A percentile compares a stretch with the other conserved stretches of the same genome.
phyloP scores from a whole-genome alignment of 2,888 invertebrate genomes.

The Andrena praecox region DNA sequence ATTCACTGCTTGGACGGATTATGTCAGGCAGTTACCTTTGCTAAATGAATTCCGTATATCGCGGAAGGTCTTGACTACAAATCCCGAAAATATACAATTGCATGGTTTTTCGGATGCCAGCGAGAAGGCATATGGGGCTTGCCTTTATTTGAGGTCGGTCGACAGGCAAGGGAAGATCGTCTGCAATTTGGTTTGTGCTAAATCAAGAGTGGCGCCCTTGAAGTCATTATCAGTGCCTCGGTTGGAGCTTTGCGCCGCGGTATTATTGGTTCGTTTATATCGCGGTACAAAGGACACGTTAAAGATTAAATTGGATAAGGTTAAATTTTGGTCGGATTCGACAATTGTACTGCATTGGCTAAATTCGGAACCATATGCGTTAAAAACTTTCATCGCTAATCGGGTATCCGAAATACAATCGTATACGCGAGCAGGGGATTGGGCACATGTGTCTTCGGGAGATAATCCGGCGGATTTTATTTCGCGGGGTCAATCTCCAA shows the following conservation, averaged over 20 bases:
- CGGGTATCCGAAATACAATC: background rate
- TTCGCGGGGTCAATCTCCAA: background rate
- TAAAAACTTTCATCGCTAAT: slow-evolving; percentile 10
- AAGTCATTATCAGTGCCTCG: background rate
- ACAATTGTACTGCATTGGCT: slow-evolving; percentile 15
- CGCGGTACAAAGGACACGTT: background rate
- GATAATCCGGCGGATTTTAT: slow-evolving; percentile 34
- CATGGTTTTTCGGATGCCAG: slow-evolving; percentile 15
- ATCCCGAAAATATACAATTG: background rate
- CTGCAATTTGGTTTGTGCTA: no score
- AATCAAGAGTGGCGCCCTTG: no score
- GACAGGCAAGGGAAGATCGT: background rate
- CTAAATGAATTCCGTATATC: no score
- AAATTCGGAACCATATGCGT: background rate
- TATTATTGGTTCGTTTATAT: background rate
- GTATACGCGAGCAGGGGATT: background rate
- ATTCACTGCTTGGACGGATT: no score
- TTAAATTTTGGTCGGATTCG: slow-evolving; percentile 13
- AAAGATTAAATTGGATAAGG: no score
- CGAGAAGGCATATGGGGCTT: slow-evolving; percentile 2
- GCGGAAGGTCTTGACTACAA: no score
- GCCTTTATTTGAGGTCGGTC: background rate
- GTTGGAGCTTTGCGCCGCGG: slow-evolving; percentile 13
- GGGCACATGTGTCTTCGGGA: background rate
- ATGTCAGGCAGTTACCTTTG: no score